Evolutionary conservation across 2,888 invertebrate species (phyloP).

Genomic region (Drosophila quinaria): DNA sequence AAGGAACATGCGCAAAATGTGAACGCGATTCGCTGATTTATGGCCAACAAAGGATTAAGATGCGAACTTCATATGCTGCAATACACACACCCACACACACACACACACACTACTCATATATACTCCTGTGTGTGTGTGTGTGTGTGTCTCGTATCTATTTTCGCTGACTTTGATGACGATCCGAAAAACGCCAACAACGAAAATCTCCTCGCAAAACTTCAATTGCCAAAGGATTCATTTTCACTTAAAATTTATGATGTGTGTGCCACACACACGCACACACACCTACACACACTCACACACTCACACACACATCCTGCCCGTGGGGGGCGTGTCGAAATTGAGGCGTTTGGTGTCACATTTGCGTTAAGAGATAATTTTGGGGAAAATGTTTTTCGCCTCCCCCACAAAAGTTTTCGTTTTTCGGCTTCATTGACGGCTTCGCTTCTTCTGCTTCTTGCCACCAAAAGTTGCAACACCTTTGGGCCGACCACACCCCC

Average conservation of each 20-base stretch:
- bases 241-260: conserved; percentile 79
- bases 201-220: conserved; percentile 75
- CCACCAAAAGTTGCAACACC: conserved; percentile 56
- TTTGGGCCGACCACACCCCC: conserved; percentile 47
- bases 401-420: conserved; percentile 58
- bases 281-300: conserved; percentile 1
- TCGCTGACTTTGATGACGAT: conserved; percentile 70
- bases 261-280: conserved; percentile 35
- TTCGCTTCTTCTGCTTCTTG: conserved; percentile 9
- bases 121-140: conserved; percentile 16
- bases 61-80: conserved; percentile 46
- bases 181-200: conserved; percentile 51
- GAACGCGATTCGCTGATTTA: conserved; percentile 83
- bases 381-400: conserved; percentile 67
- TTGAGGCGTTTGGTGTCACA: conserved; percentile 69
- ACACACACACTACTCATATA: conserved; percentile 30
- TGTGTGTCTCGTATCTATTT: conserved; percentile 35
- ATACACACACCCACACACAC: conserved; percentile 28
- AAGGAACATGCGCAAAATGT: conserved; percentile 65
- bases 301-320: conserved; percentile 4
- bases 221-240: conserved; percentile 83
- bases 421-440: conserved; percentile 46
- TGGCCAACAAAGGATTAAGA: conserved; percentile 80
- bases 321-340: conserved; percentile 22
- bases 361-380: conserved; percentile 80